Evolutionary conservation across 2,113 vertebrate genomes (phyloP).

Genomic region (Triplophysa siluroides): DNA sequence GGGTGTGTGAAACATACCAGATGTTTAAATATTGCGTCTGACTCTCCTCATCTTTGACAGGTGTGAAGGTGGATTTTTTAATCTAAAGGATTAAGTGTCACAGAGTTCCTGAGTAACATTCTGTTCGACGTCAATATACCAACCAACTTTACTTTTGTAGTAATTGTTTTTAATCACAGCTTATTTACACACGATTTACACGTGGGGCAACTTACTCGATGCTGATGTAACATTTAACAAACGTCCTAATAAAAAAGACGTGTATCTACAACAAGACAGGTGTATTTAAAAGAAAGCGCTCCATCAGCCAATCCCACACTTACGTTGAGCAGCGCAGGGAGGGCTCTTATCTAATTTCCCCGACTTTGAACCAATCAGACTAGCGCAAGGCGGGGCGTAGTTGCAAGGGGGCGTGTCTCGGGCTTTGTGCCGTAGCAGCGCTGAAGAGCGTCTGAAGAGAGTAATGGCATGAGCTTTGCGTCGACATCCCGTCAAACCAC

Average conservation of each 20-base stretch:
- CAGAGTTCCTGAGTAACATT: too few species aligned
- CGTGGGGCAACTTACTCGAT: too few species aligned
- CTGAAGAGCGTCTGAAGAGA: constrained; percentile 70
- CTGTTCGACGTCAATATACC: background rate
- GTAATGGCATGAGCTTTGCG: constrained; percentile 74
- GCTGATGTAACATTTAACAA: background rate
- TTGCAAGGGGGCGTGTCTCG: constrained; percentile 68
- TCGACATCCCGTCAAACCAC: constrained; percentile 67
- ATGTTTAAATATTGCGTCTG: constrained; percentile 69
- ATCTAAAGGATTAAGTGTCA: too few species aligned
- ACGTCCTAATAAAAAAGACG: constrained; percentile 14
- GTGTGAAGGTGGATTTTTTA: constrained; percentile 52
- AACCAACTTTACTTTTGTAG: background rate
- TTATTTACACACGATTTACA: too few species aligned
- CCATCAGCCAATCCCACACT: constrained; percentile 62
- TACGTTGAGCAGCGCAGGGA: constrained; percentile 23
- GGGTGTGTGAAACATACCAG: constrained; percentile 57
- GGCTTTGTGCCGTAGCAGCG: constrained; percentile 69
- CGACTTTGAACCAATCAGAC: constrained; percentile 66
- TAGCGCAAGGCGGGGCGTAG: constrained; percentile 55
- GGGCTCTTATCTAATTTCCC: constrained; percentile 54
- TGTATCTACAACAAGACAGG: constrained; percentile 64
- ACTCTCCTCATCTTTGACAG: constrained; percentile 60
- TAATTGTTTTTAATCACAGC: too few species aligned
- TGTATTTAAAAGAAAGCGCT: constrained; percentile 61